Conservation (phyloP, 2,888 invertebrate genomes). For the Amphimallon solstitiale region DNA sequence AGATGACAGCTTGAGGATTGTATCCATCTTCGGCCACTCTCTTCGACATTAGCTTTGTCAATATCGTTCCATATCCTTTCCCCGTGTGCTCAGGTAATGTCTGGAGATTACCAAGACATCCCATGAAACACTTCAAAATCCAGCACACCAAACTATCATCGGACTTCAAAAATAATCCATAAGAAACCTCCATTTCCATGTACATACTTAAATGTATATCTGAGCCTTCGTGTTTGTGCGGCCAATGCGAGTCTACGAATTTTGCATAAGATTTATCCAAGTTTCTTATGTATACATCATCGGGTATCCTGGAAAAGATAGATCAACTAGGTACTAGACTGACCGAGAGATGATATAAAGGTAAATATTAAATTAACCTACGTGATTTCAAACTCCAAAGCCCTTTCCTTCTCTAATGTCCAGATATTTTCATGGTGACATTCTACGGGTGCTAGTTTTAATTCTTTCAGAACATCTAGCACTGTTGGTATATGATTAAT, state of each 20-base stretch:
- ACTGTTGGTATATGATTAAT: neutral
- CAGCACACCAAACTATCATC: constrained; percentile 58
- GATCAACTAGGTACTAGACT: too few relatives aligned
- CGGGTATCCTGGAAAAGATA: constrained; percentile 51
- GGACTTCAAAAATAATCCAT: constrained; percentile 59
- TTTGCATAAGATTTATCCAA: constrained; percentile 52
- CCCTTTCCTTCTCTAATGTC: constrained; percentile 8
- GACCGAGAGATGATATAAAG: neutral
- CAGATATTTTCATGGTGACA: neutral
- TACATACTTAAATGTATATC: constrained; percentile 54
- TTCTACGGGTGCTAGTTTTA: neutral
- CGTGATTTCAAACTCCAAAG: constrained; percentile 2
- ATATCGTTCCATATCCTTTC: constrained; percentile 58
- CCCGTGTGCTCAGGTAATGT: constrained; percentile 55
- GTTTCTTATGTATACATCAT: constrained; percentile 55
- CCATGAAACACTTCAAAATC: constrained; percentile 56
- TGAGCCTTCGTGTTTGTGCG: constrained; percentile 52
- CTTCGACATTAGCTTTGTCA: constrained; percentile 56
- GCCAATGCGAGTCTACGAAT: constrained; percentile 56
- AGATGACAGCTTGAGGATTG: constrained; percentile 53
- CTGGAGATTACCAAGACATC: constrained; percentile 57
- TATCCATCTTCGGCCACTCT: constrained; percentile 56
- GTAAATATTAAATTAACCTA: neutral
- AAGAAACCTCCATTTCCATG: constrained; percentile 57
- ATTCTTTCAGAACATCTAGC: neutral